A percentile compares a stretch with the other conserved stretches of the same genome.
Conservation (phyloP, 2,888 invertebrate genomes). For the Drosophila conformis region DNA sequence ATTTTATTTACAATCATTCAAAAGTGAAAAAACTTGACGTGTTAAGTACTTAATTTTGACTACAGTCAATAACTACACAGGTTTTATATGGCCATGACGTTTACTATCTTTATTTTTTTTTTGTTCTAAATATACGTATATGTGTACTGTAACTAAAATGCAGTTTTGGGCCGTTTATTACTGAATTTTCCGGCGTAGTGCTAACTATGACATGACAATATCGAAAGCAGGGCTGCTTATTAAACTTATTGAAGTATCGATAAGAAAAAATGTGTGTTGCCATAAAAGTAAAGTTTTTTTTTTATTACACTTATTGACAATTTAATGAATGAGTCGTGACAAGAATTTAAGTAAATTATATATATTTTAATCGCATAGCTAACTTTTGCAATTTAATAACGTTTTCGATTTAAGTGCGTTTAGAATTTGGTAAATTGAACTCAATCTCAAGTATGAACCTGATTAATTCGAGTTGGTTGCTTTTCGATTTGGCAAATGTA, state of each 20-base stretch:
- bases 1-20: constrained; percentile 47
- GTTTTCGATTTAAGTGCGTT: background rate
- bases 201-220: constrained; percentile 66
- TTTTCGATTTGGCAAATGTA: background rate
- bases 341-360: background rate
- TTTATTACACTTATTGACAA: background rate
- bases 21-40: constrained; percentile 38
- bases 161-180: constrained; percentile 64
- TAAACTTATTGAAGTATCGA: constrained; percentile 29
- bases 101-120: constrained; percentile 51
- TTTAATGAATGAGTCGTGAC: background rate
- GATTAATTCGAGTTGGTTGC: background rate
- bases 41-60: constrained; percentile 67
- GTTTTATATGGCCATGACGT: constrained; percentile 64
- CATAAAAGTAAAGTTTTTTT: background rate
- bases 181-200: constrained; percentile 54
- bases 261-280: constrained; percentile 10
- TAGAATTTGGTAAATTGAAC: background rate
- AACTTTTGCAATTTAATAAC: too few relatives aligned
- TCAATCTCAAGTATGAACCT: background rate
- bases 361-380: background rate
- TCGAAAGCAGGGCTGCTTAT: constrained; percentile 41
- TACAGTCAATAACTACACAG: constrained; percentile 36
- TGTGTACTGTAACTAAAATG: constrained; percentile 63
- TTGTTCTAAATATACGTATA: constrained; percentile 57